Conservation (phyloP, 2,797 vertebrate species). For the Cephalopachus bancanus region DNA sequence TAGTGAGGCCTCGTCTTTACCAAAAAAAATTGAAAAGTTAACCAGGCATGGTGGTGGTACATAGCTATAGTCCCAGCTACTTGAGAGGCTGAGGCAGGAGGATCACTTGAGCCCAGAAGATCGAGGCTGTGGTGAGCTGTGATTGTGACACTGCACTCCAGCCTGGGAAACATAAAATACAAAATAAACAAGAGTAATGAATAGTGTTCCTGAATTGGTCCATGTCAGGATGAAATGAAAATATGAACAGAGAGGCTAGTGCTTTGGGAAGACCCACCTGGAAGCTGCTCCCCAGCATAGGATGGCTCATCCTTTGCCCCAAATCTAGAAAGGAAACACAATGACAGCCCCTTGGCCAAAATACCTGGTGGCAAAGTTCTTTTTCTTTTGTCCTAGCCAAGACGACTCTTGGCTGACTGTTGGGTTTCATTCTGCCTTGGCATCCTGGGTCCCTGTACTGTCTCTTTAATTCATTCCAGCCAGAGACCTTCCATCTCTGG, state of each 20-base stretch:
- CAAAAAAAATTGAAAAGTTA: too few relatives aligned
- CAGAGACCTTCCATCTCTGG: background rate
- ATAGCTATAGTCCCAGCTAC: too few relatives aligned
- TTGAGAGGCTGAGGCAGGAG: too few relatives aligned
- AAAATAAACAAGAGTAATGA: background rate
- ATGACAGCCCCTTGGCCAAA: background rate
- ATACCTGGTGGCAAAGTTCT: background rate
- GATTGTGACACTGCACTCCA: too few relatives aligned
- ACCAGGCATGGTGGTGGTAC: too few relatives aligned
- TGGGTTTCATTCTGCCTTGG: background rate
- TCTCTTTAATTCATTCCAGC: background rate
- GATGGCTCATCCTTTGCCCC: background rate
- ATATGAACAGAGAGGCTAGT: background rate
- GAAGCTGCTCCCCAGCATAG: background rate
- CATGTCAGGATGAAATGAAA: background rate
- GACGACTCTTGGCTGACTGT: background rate
- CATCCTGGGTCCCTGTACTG: background rate
- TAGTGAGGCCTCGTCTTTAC: too few relatives aligned
- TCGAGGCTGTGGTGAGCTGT: too few relatives aligned
- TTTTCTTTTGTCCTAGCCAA: background rate
- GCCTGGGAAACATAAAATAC: too few relatives aligned
- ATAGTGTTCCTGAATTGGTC: background rate
- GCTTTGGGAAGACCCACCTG: background rate
- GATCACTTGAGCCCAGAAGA: too few relatives aligned
- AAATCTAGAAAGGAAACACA: background rate